Percentiles rank a stretch among this genome's conserved stretches.
phyloP scores from a whole-genome alignment of 2,797 vertebrate species.

The Lycodopsis pacificus region DNA sequence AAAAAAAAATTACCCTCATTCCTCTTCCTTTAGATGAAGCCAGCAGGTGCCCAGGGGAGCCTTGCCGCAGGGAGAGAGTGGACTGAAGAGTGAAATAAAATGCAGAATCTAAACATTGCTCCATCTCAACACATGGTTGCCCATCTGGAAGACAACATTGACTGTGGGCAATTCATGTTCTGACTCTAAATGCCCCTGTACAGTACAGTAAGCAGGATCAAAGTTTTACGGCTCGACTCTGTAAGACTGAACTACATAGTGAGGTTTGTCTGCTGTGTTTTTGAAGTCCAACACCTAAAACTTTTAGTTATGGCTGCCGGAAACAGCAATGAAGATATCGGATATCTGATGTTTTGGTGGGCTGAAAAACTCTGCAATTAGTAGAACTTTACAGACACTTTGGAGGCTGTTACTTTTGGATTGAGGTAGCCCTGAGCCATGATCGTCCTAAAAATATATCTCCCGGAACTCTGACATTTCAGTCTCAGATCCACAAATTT shows the following conservation, averaged over 20 bases:
- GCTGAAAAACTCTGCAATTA: background rate
- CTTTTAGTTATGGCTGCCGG: background rate
- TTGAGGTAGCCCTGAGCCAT: background rate
- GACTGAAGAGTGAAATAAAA: slow-evolving; percentile 44
- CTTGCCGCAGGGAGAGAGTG: slow-evolving; percentile 7
- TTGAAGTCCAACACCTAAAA: background rate
- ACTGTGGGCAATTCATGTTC: slow-evolving; percentile 43
- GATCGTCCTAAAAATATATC: background rate
- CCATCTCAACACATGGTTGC: slow-evolving; percentile 20
- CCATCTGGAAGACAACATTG: slow-evolving; percentile 52
- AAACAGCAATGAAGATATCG: background rate
- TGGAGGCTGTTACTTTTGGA: slow-evolving; percentile 1
- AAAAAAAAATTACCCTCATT: slow-evolving; percentile 49
- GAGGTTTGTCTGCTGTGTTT: background rate
- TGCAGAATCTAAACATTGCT: slow-evolving; percentile 32
- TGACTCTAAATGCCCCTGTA: slow-evolving; percentile 40
- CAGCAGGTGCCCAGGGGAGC: slow-evolving; percentile 29
- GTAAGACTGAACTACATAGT: background rate
- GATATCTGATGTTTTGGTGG: background rate
- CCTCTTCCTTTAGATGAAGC: slow-evolving; percentile 21
- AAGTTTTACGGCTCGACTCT: background rate
- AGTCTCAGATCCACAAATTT: background rate
- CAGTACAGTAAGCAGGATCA: slow-evolving; percentile 20
- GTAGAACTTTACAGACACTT: background rate
- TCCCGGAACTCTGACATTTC: background rate